Evolutionary conservation across 2,888 invertebrate genomes (phyloP).

Genomic region (Myathropa florea): DNA sequence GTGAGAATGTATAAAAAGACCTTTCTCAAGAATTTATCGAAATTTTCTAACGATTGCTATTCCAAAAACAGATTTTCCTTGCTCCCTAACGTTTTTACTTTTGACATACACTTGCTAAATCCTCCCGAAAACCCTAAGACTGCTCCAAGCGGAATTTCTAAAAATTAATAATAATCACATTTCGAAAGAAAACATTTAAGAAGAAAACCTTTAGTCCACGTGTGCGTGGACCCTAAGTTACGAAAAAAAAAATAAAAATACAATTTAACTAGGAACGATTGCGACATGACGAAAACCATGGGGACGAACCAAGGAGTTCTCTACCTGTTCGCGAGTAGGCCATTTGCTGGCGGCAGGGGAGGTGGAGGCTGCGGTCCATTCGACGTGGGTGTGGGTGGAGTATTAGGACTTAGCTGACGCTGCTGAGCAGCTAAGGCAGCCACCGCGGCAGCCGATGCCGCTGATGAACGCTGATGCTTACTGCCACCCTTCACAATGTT

Average conservation of each 20-base stretch:
- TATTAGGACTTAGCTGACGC: slow-evolving; percentile 74
- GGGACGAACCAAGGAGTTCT: slow-evolving; percentile 33
- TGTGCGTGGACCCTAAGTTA: not conserved
- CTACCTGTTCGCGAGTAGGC: slow-evolving; percentile 79
- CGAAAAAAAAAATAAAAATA: slow-evolving; percentile 37
- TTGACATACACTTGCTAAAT: not conserved
- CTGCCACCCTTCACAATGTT: slow-evolving; percentile 82
- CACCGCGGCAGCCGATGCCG: slow-evolving; percentile 63
- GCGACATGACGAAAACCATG: slow-evolving; percentile 46
- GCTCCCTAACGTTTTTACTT: too few relatives aligned
- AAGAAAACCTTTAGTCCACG: slow-evolving; percentile 19
- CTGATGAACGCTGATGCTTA: slow-evolving; percentile 74
- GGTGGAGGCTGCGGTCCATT: slow-evolving; percentile 71
- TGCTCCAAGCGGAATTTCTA: not conserved
- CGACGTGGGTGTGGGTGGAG: slow-evolving; percentile 65
- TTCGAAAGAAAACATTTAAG: slow-evolving; percentile 13
- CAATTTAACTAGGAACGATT: slow-evolving; percentile 70
- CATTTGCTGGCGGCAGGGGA: slow-evolving; percentile 78
- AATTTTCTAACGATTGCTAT: too few relatives aligned
- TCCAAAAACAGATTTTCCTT: not conserved
- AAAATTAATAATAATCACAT: slow-evolving; percentile 51
- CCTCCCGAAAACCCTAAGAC: not conserved
- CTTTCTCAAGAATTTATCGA: too few relatives aligned
- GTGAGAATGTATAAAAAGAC: too few relatives aligned
- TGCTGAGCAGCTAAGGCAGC: slow-evolving; percentile 71